phyloP scores from a whole-genome alignment of 2,113 vertebrate species.

The Lasiurus borealis region DNA sequence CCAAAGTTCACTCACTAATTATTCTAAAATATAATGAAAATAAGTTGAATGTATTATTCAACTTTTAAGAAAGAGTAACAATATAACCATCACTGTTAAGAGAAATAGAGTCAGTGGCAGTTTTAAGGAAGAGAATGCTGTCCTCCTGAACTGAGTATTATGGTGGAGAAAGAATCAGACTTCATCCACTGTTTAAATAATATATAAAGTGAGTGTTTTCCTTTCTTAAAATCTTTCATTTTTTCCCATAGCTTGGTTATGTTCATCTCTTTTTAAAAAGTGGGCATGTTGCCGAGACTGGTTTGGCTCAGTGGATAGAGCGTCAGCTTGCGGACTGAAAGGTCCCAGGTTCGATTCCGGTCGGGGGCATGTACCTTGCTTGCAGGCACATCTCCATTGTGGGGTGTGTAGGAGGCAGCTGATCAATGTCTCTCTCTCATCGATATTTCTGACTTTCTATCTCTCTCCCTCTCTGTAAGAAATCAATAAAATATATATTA shows the following conservation, averaged over 20 bases:
- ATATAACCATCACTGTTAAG: not conserved
- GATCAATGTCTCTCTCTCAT: too few relatives aligned
- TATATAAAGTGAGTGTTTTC: not conserved
- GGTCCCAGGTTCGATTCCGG: too few relatives aligned
- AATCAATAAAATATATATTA: too few relatives aligned
- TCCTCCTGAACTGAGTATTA: not conserved
- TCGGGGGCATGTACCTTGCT: too few relatives aligned
- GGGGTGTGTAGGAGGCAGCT: too few relatives aligned
- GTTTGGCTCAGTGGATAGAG: too few relatives aligned
- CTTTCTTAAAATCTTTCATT: not conserved
- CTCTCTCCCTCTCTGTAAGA: too few relatives aligned
- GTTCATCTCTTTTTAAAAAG: constrained; percentile 26
- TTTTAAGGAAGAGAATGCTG: constrained; percentile 26
- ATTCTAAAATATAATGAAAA: constrained; percentile 53
- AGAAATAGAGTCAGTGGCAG: not conserved
- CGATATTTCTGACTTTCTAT: too few relatives aligned
- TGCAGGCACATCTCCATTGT: too few relatives aligned
- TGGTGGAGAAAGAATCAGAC: not conserved
- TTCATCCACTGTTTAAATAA: constrained; percentile 9
- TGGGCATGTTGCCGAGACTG: not conserved
- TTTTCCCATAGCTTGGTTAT: not conserved
- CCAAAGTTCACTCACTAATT: not conserved
- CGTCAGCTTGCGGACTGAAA: too few relatives aligned
- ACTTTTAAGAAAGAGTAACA: not conserved
- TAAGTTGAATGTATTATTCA: not conserved